Evolutionary conservation across 2,113 vertebrate genomes (phyloP), one percentile per base, ranked within the genome.

Genomic region (Struthidea cinerea): DNA sequence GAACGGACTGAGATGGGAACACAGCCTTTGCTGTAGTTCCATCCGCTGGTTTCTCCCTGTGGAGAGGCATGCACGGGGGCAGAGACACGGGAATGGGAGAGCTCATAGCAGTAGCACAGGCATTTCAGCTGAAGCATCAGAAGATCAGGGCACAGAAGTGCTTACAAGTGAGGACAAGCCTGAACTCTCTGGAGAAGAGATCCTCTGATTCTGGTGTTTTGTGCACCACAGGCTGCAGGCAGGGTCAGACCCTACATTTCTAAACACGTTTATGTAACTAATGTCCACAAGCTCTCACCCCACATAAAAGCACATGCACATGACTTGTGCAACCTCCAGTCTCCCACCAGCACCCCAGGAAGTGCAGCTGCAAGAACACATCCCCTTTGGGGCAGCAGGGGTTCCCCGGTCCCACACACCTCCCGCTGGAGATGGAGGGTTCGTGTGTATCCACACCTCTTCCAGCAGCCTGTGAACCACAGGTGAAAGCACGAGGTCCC

Each of bases 401-500:
- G 2, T 35, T 81, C 22, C 55, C 11, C 13, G 0, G 23, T 53
- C 13, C 35, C 37, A 65, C 4, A 3, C 8, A 3, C 11, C 37
- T 68, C 32, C 16, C 3, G 2, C 55, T 73, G 50, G 13, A 73
- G 8, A 3, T 13, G 16, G 4, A 53, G 53, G 16, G 23, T 37
- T 53, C 0, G 0, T 44, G 35, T 19, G 53, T 11, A 7, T 3
- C 21, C 39, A 63, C 2, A 1, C 2, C 49, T 35, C 49, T 56
- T 28, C 18, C 33, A 42, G 42, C 30, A 77, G 64, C 7, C 35
- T 59, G 4, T 8, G 35, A 14, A 37, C 13, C 41, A 21, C 41
- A 67, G 50, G 27, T 56, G 68, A 71, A 41, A 73, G 16, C 67
- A 55, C 44, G 11, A 37, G 73, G 16, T n/a, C 52, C 27, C 8